Percentiles rank a stretch among this genome's conserved stretches.
phyloP scores from a whole-genome alignment of 2,888 invertebrate species.

The Apodemia hepburni region DNA sequence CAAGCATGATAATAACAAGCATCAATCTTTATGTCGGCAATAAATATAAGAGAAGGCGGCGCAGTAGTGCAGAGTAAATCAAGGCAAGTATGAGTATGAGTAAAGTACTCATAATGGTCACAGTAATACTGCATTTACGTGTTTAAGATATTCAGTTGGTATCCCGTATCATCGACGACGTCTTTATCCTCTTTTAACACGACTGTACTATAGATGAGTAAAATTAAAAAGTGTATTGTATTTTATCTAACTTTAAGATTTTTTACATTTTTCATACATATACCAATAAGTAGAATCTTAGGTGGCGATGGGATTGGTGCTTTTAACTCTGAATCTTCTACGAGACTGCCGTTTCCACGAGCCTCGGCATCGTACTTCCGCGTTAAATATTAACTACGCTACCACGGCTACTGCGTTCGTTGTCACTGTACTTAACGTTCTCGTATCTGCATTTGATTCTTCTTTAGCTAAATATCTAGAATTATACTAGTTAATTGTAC shows the following conservation, averaged over 20 bases:
- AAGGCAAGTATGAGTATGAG: no score
- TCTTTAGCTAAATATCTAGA: constrained; percentile 77
- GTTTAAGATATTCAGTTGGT: no score
- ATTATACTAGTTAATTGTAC: constrained; percentile 37
- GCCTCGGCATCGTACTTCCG: constrained; percentile 84
- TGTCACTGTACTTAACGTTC: constrained; percentile 87
- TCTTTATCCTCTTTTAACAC: no score
- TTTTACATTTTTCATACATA: neutral
- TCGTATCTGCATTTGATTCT: constrained; percentile 91
- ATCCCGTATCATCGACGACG: no score
- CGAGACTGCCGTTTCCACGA: constrained; percentile 88
- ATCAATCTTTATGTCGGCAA: no score
- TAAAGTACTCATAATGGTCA: no score
- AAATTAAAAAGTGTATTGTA: no score
- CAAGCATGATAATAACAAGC: no score
- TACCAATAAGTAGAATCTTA: constrained; percentile 45
- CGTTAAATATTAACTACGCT: constrained; percentile 84
- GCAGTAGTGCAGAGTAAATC: no score
- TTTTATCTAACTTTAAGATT: neutral
- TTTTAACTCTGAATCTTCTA: constrained; percentile 86
- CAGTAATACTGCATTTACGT: no score
- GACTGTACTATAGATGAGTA: no score
- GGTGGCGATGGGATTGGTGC: constrained; percentile 88
- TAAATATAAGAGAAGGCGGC: no score
- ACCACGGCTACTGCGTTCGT: constrained; percentile 86